Evolutionary conservation across 1,140 invertebrate genomes (phyloP).

Genomic region (Lordiphosa stackelbergi): DNA sequence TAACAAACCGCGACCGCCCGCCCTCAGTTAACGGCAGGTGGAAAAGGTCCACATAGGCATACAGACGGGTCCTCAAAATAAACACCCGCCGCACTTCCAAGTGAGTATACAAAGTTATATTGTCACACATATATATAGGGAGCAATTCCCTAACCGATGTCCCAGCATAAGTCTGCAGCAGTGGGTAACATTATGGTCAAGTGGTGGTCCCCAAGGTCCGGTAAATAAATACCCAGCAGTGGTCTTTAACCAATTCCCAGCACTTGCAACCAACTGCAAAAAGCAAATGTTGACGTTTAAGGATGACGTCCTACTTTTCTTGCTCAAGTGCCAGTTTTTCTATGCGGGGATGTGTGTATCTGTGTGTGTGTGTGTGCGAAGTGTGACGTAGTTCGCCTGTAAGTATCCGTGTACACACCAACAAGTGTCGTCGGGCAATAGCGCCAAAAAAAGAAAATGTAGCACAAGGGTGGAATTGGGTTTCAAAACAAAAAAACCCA

Average conservation of each 20-base stretch:
- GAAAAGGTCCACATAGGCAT: conserved; percentile 27
- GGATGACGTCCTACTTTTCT: conserved; percentile 63
- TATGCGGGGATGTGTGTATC: conserved; percentile 12
- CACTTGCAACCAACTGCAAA: conserved; percentile 15
- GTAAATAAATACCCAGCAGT: neutral
- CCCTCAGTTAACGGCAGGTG: conserved; percentile 8
- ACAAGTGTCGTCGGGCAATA: conserved; percentile 52
- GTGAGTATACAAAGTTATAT: conserved; percentile 19
- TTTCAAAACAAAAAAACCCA: conserved; percentile 6
- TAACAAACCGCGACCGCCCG: conserved; percentile 22
- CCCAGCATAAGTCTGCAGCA: neutral
- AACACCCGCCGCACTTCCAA: conserved; percentile 21
- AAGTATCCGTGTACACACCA: conserved; percentile 49
- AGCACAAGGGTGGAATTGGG: neutral
- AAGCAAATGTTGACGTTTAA: conserved; percentile 54
- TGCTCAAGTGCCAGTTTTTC: no score
- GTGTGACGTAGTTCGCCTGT: conserved; percentile 53
- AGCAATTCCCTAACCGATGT: neutral
- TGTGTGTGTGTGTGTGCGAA: conserved; percentile 29
- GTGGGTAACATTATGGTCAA: conserved; percentile 11
- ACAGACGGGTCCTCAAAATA: conserved; percentile 32
- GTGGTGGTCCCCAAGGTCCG: conserved; percentile 22
- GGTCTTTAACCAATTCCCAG: conserved; percentile 28
- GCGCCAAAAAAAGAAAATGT: conserved; percentile 29
- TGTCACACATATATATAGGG: no score